These are phyloP conservation scores for Conomelus anceps DNA, from an alignment of 2,888 invertebrate species.

Conservation along the genomic window DNA sequence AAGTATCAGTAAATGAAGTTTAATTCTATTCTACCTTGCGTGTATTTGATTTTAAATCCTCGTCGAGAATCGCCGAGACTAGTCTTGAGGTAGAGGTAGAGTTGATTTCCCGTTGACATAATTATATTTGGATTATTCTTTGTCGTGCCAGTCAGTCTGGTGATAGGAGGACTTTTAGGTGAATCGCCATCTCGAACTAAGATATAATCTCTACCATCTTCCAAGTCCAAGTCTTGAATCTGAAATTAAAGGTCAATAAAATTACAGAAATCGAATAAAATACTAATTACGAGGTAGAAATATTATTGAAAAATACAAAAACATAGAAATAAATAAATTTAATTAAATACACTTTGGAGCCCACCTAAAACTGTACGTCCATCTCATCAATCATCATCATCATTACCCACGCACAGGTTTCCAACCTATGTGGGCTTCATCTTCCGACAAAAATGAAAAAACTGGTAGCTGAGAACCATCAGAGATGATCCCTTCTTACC, in stretches of 20 bases:
- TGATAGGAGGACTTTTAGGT: slow-evolving; percentile 77
- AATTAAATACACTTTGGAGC: no score
- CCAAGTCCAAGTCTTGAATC: slow-evolving; percentile 78
- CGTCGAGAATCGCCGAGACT: slow-evolving; percentile 81
- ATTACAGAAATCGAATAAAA: background rate
- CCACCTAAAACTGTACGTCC: no score
- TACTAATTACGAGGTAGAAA: background rate
- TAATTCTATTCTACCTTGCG: slow-evolving; percentile 49
- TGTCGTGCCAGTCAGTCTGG: slow-evolving; percentile 70
- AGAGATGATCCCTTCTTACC: no score
- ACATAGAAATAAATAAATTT: no score
- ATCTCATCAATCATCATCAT: no score
- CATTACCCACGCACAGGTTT: no score
- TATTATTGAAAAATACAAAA: background rate
- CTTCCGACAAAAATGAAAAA: no score
- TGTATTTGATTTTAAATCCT: slow-evolving; percentile 84
- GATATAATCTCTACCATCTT: slow-evolving; percentile 76
- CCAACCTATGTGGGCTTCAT: no score
- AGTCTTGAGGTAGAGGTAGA: slow-evolving; percentile 89
- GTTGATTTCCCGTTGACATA: slow-evolving; percentile 80
- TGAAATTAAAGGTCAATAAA: slow-evolving; percentile 34
- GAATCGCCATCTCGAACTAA: slow-evolving; percentile 85
- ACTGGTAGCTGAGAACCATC: no score
- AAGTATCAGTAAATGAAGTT: background rate
- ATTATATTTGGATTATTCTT: slow-evolving; percentile 68